Percentiles rank a stretch among this genome's conserved stretches.
phyloP scores from a whole-genome alignment of 1,140 invertebrate genomes.

The Nasonia longicornis region DNA sequence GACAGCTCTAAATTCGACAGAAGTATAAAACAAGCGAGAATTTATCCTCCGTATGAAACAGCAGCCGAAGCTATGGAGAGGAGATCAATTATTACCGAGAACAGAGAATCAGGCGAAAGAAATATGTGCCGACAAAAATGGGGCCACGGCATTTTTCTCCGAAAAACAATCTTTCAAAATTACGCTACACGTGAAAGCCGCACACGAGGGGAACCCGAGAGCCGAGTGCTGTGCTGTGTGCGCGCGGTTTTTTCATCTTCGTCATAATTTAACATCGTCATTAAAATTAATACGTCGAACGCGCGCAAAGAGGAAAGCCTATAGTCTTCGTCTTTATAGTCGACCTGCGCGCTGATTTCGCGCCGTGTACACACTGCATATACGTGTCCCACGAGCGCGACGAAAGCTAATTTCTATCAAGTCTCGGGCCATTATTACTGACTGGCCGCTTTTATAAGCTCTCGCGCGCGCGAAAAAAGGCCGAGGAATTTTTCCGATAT shows the following conservation, averaged over 20 bases:
- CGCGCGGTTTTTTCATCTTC: not conserved
- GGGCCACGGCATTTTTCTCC: slow-evolving; percentile 22
- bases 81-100: not conserved
- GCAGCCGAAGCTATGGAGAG: not conserved
- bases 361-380: not conserved
- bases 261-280: slow-evolving; percentile 42
- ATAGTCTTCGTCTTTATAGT: slow-evolving; percentile 22
- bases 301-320: slow-evolving; percentile 18
- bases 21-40: not conserved
- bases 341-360: slow-evolving; percentile 5
- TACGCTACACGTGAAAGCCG: slow-evolving; percentile 25
- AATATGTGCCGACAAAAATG: slow-evolving; percentile 8
- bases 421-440: slow-evolving; percentile 11
- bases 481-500: slow-evolving; percentile 22
- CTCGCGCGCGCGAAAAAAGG: not conserved
- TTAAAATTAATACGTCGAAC: slow-evolving; percentile 42
- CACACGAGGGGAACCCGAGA: not conserved
- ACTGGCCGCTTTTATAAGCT: too few relatives aligned
- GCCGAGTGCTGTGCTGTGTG: too few relatives aligned
- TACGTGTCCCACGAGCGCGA: not conserved
- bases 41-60: not conserved
- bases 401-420: slow-evolving; percentile 35
- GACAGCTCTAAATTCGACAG: not conserved
- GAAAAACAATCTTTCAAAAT: slow-evolving; percentile 17
- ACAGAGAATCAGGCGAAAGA: not conserved